Conservation (phyloP, 2,113 vertebrate genomes). For the Xiphophorus hellerii region DNA sequence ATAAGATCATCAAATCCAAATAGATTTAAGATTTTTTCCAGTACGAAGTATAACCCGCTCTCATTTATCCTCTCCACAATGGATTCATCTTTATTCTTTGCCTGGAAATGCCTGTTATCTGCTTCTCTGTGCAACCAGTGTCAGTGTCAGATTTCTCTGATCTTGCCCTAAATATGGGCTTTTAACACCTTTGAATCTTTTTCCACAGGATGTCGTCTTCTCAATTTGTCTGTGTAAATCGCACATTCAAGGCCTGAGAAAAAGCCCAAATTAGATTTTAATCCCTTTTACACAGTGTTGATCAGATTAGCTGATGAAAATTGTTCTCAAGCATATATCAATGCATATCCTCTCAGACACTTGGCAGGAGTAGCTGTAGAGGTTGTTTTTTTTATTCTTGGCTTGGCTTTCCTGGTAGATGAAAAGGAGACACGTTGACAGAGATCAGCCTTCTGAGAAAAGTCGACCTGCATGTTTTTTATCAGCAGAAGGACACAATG, state of each 20-base stretch:
- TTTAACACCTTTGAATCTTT: slow-evolving; percentile 35
- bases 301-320: slow-evolving; percentile 45
- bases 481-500: slow-evolving; percentile 11
- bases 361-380: slow-evolving; percentile 5
- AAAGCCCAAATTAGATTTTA: slow-evolving; percentile 38
- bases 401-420: slow-evolving; percentile 34
- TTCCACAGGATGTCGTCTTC: slow-evolving; percentile 28
- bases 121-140: slow-evolving; percentile 12
- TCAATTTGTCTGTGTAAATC: slow-evolving; percentile 32
- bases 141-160: slow-evolving; percentile 14
- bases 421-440: slow-evolving; percentile 42
- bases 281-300: slow-evolving; percentile 24
- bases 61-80: slow-evolving; percentile 7
- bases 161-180: slow-evolving; percentile 24
- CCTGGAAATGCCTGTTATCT: slow-evolving; percentile 42
- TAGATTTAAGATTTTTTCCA: neutral
- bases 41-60: slow-evolving; percentile 3
- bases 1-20: slow-evolving; percentile 8
- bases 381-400: slow-evolving; percentile 31
- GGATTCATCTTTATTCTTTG: slow-evolving; percentile 38
- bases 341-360: slow-evolving; percentile 23
- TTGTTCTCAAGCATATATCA: slow-evolving; percentile 23
- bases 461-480: slow-evolving; percentile 20
- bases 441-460: slow-evolving; percentile 28
- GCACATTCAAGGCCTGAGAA: slow-evolving; percentile 28